Percentiles rank a stretch among this genome's conserved stretches.
phyloP scores from a whole-genome alignment of 1,140 invertebrate species.

The Drosophila ironensis region DNA sequence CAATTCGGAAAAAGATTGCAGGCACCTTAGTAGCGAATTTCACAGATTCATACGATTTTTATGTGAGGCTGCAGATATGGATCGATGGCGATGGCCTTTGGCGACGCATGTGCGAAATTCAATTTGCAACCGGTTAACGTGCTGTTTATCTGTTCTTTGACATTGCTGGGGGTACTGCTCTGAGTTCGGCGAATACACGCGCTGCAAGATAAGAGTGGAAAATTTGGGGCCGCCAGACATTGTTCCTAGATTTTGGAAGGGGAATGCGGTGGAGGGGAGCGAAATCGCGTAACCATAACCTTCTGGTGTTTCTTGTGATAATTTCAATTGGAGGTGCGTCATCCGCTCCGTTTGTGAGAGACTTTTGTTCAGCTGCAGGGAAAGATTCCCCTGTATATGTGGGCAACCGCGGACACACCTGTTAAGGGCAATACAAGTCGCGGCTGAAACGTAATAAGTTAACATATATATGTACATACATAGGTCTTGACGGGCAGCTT shows the following conservation, averaged over 20 bases:
- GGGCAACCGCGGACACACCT: too few relatives aligned
- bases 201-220: conserved; percentile 55
- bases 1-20: neutral
- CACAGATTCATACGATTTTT: neutral
- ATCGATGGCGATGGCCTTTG: conserved; percentile 26
- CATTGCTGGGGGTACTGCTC: conserved; percentile 22
- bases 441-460: conserved; percentile 28
- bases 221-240: conserved; percentile 43
- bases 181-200: conserved; percentile 29
- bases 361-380: conserved; percentile 27
- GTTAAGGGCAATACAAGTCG: neutral
- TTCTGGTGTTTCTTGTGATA: conserved; percentile 18
- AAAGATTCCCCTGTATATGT: neutral
- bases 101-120: conserved; percentile 15
- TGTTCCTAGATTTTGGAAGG: neutral
- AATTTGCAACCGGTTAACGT: conserved; percentile 62
- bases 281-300: neutral
- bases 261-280: neutral
- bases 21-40: too few relatives aligned
- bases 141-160: conserved; percentile 71
- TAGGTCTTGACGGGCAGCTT: conserved; percentile 34
- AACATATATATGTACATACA: too few relatives aligned
- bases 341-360: conserved; percentile 25
- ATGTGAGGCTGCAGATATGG: neutral
- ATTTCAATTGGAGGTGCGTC: conserved; percentile 26